Percentiles rank a stretch among this genome's conserved stretches.
These are phyloP conservation scores for Sthenelais limicola DNA, from an alignment of 2,888 invertebrate species.

Conservation along the genomic window DNA sequence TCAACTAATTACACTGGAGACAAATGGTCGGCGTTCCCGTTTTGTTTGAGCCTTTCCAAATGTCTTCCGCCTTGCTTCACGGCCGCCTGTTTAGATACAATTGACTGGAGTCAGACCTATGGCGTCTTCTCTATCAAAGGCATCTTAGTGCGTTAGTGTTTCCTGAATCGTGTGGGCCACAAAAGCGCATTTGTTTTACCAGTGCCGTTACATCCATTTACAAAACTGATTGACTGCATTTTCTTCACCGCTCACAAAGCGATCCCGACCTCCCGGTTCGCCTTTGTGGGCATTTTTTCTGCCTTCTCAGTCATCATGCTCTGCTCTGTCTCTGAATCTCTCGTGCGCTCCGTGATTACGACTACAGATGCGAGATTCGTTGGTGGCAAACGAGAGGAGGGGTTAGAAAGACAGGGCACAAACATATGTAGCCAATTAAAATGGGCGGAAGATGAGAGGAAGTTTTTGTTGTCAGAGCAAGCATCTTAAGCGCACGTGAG, in stretches of 20 bases:
- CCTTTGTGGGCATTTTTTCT: background rate
- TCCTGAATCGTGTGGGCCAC: background rate
- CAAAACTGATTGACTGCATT: slow-evolving; percentile 26
- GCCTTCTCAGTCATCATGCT: slow-evolving; percentile 5
- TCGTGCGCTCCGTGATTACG: background rate
- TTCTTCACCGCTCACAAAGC: slow-evolving; percentile 6
- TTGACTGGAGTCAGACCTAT: background rate
- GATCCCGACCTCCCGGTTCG: background rate
- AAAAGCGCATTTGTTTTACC: slow-evolving; percentile 33
- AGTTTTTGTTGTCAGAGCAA: no score
- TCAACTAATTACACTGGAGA: slow-evolving; percentile 26
- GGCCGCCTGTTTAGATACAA: slow-evolving; percentile 26
- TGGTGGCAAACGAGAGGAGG: slow-evolving; percentile 1
- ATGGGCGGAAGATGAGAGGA: no score
- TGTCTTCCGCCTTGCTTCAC: slow-evolving; percentile 23
- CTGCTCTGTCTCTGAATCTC: background rate
- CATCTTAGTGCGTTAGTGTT: slow-evolving; percentile 6
- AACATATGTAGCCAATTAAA: slow-evolving; percentile 37
- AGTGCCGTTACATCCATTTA: slow-evolving; percentile 29
- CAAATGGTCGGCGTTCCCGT: slow-evolving; percentile 19
- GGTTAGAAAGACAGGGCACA: slow-evolving; percentile 18
- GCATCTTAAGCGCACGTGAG: no score
- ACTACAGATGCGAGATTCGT: background rate
- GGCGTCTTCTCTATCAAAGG: slow-evolving; percentile 37
- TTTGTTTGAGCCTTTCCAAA: slow-evolving; percentile 5